Conservation (phyloP, 30 jellyfish, hydroid and myxozoan genomes). For the Cassiopea andromeda region DNA sequence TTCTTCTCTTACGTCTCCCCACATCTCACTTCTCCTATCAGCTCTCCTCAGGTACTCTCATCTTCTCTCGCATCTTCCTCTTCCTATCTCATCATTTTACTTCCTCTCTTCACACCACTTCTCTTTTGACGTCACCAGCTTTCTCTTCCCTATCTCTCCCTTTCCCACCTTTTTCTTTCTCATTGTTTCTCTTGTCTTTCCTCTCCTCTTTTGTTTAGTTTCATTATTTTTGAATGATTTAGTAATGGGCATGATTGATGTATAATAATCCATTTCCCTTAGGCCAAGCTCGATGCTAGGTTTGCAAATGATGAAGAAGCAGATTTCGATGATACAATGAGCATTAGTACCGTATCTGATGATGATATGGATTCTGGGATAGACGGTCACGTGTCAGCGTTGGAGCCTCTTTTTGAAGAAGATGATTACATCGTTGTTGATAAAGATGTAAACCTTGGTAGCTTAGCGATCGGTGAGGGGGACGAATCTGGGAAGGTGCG, state of each 20-base stretch:
- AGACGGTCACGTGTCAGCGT: slow-evolving; percentile 81
- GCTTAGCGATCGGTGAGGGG: slow-evolving; percentile 32
- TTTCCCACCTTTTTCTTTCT: neutral
- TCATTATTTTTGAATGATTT: neutral
- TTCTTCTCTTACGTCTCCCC: no score
- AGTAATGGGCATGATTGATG: neutral
- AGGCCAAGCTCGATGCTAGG: slow-evolving; percentile 95
- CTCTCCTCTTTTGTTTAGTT: no score
- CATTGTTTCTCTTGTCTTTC: no score
- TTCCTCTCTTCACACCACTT: neutral
- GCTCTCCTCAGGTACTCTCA: neutral
- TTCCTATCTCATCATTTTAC: neutral
- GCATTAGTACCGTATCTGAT: slow-evolving; percentile 93
- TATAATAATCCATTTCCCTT: neutral
- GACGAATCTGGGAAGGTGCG: neutral
- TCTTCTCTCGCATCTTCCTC: neutral
- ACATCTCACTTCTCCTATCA: no score
- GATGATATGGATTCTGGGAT: slow-evolving; percentile 95
- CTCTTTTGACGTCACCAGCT: neutral
- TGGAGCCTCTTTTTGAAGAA: slow-evolving; percentile 84
- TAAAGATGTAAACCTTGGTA: slow-evolving; percentile 55
- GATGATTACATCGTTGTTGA: slow-evolving; percentile 80
- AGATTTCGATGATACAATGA: slow-evolving; percentile 88
- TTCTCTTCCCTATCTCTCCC: neutral
- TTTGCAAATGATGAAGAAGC: slow-evolving; percentile 65